Conservation (phyloP, 2,113 vertebrate genomes). For the Tragelaphus imberbis region DNA sequence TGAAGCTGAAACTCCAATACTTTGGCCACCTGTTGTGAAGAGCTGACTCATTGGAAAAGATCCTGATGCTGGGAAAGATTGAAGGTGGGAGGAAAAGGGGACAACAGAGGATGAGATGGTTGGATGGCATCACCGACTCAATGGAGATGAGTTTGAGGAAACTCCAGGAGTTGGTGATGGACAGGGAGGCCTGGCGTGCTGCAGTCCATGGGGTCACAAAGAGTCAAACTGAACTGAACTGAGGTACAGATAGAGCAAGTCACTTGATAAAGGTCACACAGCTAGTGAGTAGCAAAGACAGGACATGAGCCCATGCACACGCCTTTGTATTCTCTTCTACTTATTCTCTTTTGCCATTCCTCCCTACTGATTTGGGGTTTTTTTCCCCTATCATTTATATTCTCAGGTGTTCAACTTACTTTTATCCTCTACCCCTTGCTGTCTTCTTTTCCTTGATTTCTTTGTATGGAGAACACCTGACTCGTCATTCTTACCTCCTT, state of each 20-base stretch:
- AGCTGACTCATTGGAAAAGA: background rate
- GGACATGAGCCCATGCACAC: background rate
- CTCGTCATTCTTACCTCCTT: background rate
- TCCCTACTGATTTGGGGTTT: background rate
- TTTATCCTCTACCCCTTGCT: background rate
- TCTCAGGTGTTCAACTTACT: background rate
- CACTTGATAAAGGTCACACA: background rate
- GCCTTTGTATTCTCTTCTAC: background rate
- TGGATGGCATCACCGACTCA: background rate
- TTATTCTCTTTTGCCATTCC: background rate
- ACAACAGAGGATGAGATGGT: fast-evolving
- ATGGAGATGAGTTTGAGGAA: background rate
- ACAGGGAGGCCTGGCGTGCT: background rate
- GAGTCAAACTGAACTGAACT: background rate
- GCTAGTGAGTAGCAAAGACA: background rate
- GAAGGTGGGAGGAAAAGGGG: background rate
- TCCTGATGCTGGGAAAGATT: background rate
- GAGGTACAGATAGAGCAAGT: background rate
- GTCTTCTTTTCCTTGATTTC: background rate
- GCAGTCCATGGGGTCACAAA: background rate
- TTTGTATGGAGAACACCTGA: background rate
- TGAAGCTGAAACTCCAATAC: background rate
- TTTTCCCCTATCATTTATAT: background rate
- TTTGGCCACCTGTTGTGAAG: background rate
- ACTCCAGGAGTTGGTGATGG: background rate